Evolutionary conservation across 2,888 invertebrate species (phyloP).

Genomic region (Shargacucullia verbasci): DNA sequence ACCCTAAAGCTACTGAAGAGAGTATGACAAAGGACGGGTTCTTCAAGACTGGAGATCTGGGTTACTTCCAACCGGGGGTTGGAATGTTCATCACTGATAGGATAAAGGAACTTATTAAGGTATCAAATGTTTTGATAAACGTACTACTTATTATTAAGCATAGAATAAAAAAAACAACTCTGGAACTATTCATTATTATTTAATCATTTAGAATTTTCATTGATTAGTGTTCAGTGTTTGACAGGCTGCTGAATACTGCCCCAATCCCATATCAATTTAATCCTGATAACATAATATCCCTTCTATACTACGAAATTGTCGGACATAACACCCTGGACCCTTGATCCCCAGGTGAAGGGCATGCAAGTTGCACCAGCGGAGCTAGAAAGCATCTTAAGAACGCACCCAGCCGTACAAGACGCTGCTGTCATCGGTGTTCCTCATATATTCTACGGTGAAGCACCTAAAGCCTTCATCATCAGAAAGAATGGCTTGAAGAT

Average conservation of each 20-base stretch:
- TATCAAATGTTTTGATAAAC: slow-evolving; percentile 36
- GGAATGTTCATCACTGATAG: slow-evolving; percentile 93
- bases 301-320: too few relatives aligned
- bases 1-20: slow-evolving; percentile 92
- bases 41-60: slow-evolving; percentile 93
- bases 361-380: slow-evolving; percentile 97
- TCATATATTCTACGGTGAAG: slow-evolving; percentile 92
- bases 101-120: slow-evolving; percentile 95
- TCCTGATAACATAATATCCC: too few relatives aligned
- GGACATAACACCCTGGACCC: too few relatives aligned
- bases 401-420: slow-evolving; percentile 93
- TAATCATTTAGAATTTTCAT: too few relatives aligned
- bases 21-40: slow-evolving; percentile 92
- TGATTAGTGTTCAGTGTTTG: too few relatives aligned
- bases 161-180: too few relatives aligned
- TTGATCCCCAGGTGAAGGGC: slow-evolving; percentile 88
- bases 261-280: too few relatives aligned
- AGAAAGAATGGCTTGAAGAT: slow-evolving; percentile 83
- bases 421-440: slow-evolving; percentile 96
- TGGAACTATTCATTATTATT: too few relatives aligned
- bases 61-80: slow-evolving; percentile 90
- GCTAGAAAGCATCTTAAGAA: slow-evolving; percentile 93
- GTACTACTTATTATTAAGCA: background rate
- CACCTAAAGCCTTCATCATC: slow-evolving; percentile 94
- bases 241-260: too few relatives aligned